Percentiles rank a stretch among this genome's conserved stretches.
phyloP scores from a whole-genome alignment of 2,113 vertebrate genomes.

The Fulica atra region DNA sequence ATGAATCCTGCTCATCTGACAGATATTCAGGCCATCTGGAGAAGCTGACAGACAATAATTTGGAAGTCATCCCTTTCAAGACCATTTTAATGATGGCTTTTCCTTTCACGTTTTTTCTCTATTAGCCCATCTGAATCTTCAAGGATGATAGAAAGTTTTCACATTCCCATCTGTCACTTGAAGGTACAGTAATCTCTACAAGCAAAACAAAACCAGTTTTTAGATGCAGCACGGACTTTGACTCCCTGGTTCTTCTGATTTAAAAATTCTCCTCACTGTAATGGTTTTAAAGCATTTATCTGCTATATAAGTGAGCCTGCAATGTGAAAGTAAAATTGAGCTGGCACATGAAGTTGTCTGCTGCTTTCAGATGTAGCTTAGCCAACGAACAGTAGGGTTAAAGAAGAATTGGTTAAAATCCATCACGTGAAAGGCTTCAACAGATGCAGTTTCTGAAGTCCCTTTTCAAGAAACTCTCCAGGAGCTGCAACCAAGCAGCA shows the following conservation, averaged over 20 bases:
- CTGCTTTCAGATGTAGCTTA: background rate
- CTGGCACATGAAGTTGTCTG: background rate
- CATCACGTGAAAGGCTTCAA: background rate
- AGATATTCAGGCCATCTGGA: constrained; percentile 68
- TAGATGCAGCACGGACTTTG: background rate
- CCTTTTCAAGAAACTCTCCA: background rate
- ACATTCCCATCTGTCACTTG: constrained; percentile 70
- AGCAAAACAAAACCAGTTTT: constrained; percentile 41
- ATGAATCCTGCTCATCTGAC: constrained; percentile 42
- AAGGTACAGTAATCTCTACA: constrained; percentile 25
- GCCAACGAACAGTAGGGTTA: background rate
- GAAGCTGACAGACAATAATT: constrained; percentile 67
- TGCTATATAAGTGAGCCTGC: background rate
- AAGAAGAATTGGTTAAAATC: background rate
- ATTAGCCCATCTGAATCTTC: constrained; percentile 56
- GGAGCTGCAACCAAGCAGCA: background rate
- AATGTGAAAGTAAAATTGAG: background rate
- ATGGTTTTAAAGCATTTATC: background rate
- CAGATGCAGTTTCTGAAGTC: background rate
- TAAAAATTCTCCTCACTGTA: background rate
- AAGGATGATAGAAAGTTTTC: constrained; percentile 63
- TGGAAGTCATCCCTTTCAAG: constrained; percentile 61
- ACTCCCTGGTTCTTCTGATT: background rate
- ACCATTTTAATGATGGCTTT: constrained; percentile 58
- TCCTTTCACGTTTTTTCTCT: constrained; percentile 59